Evolutionary conservation across 2,113 vertebrate genomes (phyloP).

Genomic region (Argyrosomus japonicus): DNA sequence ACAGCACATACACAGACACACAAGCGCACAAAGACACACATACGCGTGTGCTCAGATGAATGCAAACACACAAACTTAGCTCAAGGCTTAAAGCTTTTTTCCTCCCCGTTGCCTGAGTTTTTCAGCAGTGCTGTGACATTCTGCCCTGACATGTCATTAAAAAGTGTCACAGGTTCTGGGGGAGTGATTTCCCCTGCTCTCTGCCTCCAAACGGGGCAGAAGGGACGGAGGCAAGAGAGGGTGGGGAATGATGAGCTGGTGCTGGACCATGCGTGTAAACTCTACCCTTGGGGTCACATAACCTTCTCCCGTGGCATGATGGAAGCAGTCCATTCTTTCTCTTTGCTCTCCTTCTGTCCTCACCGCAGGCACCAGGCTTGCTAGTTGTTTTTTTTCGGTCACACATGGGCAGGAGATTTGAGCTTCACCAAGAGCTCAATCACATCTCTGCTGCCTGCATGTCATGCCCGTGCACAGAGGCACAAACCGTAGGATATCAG

Average conservation of each 20-base stretch:
- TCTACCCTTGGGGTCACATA: slow-evolving; percentile 44
- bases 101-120: background rate
- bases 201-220: slow-evolving; percentile 28
- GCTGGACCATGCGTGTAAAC: slow-evolving; percentile 59
- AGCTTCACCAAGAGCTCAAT: slow-evolving; percentile 62
- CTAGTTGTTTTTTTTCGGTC: slow-evolving; percentile 39
- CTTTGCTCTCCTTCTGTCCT: slow-evolving; percentile 1
- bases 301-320: slow-evolving; percentile 49
- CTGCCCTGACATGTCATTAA: slow-evolving; percentile 75
- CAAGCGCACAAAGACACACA: slow-evolving; percentile 15
- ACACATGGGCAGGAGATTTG: slow-evolving; percentile 51
- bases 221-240: slow-evolving; percentile 30
- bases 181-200: slow-evolving; percentile 62
- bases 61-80: slow-evolving; percentile 45
- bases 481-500: slow-evolving; percentile 50
- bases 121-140: slow-evolving; percentile 51
- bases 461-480: slow-evolving; percentile 55
- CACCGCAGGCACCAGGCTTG: background rate
- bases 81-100: slow-evolving; percentile 33
- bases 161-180: slow-evolving; percentile 73
- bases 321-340: slow-evolving; percentile 28
- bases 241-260: slow-evolving; percentile 52
- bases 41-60: slow-evolving; percentile 30
- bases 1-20: slow-evolving; percentile 60
- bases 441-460: slow-evolving; percentile 54